A percentile compares a stretch with the other conserved stretches of the same genome.
These are phyloP conservation scores for Drosophila triauraria DNA, from an alignment of 1,140 invertebrate genomes.

Conservation along the genomic window DNA sequence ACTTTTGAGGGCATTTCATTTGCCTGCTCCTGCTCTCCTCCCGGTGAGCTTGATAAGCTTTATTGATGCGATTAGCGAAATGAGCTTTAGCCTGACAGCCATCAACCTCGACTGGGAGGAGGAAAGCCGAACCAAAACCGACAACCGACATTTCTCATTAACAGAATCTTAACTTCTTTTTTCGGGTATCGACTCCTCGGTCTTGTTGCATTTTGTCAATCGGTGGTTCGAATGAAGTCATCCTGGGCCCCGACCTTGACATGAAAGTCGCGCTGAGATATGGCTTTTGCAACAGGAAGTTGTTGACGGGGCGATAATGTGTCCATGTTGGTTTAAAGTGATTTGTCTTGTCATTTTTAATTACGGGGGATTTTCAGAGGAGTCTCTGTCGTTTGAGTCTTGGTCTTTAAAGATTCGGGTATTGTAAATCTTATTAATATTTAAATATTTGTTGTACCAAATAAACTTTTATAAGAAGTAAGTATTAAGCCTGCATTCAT, in stretches of 20 bases:
- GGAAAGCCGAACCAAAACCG: slow-evolving; percentile 53
- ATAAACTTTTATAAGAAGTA: neutral
- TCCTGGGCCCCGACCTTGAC: slow-evolving; percentile 54
- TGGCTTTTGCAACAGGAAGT: slow-evolving; percentile 32
- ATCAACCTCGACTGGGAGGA: slow-evolving; percentile 27
- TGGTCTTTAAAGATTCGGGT: neutral
- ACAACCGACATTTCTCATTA: slow-evolving; percentile 82
- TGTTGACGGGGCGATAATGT: slow-evolving; percentile 18
- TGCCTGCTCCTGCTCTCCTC: slow-evolving; percentile 20
- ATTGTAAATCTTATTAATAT: neutral
- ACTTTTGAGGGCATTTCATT: slow-evolving; percentile 63
- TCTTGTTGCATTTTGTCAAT: slow-evolving; percentile 76
- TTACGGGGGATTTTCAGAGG: neutral
- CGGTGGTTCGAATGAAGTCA: slow-evolving; percentile 58
- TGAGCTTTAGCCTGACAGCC: slow-evolving; percentile 66
- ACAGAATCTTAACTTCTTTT: slow-evolving; percentile 55
- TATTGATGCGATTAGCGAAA: slow-evolving; percentile 83
- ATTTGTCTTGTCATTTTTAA: slow-evolving; percentile 35
- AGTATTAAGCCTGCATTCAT: too few species aligned
- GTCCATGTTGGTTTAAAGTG: slow-evolving; percentile 23
- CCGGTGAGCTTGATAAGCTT: slow-evolving; percentile 76
- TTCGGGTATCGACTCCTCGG: slow-evolving; percentile 49
- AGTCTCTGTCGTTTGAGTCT: neutral
- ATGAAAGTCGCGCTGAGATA: slow-evolving; percentile 27
- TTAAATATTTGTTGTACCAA: neutral